Evolutionary conservation across 2,888 invertebrate species (phyloP), one percentile per base, ranked within the genome.

Genomic region (Agrotis clavis): DNA sequence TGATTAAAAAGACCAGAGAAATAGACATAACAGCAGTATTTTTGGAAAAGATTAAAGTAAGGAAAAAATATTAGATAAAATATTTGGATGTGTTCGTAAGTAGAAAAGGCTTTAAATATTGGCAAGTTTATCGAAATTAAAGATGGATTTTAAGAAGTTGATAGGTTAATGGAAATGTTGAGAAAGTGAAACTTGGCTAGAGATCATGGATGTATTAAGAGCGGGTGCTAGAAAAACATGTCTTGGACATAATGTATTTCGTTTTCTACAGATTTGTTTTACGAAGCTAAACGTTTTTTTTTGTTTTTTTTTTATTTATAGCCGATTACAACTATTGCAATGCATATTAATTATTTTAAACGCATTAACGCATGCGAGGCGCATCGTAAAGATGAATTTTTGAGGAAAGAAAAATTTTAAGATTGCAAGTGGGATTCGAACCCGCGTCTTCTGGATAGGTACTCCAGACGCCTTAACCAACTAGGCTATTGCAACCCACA

Each of bases 21-120:
- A 73, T 77, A 74, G 21, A 6, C 47, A 25, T 25, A 45, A 77
- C 50, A 59, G n/a, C 53, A 61, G 50, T 77, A 76, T 71, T 67
- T 78, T 82, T 67, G 62, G 67, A 78, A 72, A 25, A 53, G 41
- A 71, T 61, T 77, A 79, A 67, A 19, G 1, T 72, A 61, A 78
- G 21, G 16, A 30, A 65, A 45, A n/a, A 41, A 41, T 41, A 50
- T 35, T 54, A 62, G 61, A 30, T 48, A 60, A 71, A 48, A 25
- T 14, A 79, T 67, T 54, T 62, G 68, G 16, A 79, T 67, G 74
- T 82, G 72, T 81, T 68, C 67, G 62, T 72, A 74, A 19, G 35
- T 65, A 62, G 68, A 19, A 79, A 41, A 19, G 53, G 83, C 83
- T 80, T 82, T 80, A 80, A 82, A 4, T 77, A 66, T 77, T 54